Percentiles rank a stretch among this genome's conserved stretches.
Conservation (phyloP, 2,113 vertebrate species). For the Macquaria ambigua region DNA sequence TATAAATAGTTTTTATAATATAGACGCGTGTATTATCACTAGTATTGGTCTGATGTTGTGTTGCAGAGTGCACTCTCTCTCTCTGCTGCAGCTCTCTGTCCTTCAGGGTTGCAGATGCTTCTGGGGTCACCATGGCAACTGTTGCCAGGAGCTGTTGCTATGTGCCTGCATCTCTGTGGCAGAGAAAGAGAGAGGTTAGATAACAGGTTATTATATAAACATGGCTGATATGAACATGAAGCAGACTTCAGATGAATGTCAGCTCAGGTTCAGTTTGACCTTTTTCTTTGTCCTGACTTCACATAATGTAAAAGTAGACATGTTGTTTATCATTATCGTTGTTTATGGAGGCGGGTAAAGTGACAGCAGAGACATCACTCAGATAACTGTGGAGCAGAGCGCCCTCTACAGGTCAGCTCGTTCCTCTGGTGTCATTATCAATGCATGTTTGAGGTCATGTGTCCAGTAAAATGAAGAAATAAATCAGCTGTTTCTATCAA, state of each 20-base stretch:
- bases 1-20: no score
- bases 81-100: conserved; percentile 46
- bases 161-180: conserved; percentile 39
- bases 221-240: conserved; percentile 16
- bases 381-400: background rate
- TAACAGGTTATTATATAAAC: conserved; percentile 67
- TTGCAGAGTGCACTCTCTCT: background rate
- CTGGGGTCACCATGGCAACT: conserved; percentile 61
- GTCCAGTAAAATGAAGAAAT: background rate
- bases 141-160: conserved; percentile 76
- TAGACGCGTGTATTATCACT: background rate
- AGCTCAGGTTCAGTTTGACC: no score
- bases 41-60: background rate
- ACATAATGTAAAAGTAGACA: background rate
- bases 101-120: conserved; percentile 63
- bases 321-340: background rate
- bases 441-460: background rate
- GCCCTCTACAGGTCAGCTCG: background rate
- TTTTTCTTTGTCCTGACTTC: background rate
- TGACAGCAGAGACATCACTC: background rate
- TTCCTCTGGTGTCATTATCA: background rate
- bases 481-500: background rate
- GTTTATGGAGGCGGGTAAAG: background rate
- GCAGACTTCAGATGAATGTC: conserved; percentile 5
- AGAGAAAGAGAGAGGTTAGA: conserved; percentile 36